Evolutionary conservation across 1,140 invertebrate species (phyloP).

Genomic region (Scaptomyza montana): DNA sequence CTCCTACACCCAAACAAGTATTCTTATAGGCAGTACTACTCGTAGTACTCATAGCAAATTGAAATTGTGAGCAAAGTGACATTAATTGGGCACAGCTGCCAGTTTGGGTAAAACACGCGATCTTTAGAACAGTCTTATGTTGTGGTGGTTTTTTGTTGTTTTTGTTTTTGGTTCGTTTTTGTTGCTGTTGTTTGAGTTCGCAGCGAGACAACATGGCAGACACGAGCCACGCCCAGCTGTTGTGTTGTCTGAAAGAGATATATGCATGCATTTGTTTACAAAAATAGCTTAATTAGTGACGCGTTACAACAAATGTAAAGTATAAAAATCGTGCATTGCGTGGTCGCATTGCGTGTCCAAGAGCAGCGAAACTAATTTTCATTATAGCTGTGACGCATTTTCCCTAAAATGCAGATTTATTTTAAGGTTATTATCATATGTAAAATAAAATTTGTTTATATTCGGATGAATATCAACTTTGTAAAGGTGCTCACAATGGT

Average conservation of each 20-base stretch:
- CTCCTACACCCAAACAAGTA: not conserved
- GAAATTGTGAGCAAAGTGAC: conserved; percentile 58
- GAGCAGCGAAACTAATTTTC: conserved; percentile 12
- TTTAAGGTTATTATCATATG: not conserved
- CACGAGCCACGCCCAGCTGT: conserved; percentile 41
- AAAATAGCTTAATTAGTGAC: conserved; percentile 78
- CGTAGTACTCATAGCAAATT: conserved; percentile 26
- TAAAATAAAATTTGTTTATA: no score
- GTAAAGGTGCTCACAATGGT: no score
- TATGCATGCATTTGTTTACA: conserved; percentile 15
- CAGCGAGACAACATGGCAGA: conserved; percentile 62
- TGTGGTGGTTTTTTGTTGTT: conserved; percentile 3
- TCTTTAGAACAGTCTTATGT: conserved; percentile 42
- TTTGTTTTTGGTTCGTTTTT: not conserved
- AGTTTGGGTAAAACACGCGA: conserved; percentile 53
- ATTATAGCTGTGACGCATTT: conserved; percentile 19
- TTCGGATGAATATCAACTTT: no score
- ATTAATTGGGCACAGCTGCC: conserved; percentile 73
- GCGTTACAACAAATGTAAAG: conserved; percentile 58
- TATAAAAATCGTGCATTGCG: conserved; percentile 46
- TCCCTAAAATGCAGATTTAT: conserved; percentile 41
- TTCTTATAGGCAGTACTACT: not conserved
- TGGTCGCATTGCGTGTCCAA: conserved; percentile 45
- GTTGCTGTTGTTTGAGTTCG: not conserved
- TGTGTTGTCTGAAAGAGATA: conserved; percentile 21